Evolutionary conservation across 2,797 vertebrate species (phyloP).

Genomic region (Hippocampus kuda): DNA sequence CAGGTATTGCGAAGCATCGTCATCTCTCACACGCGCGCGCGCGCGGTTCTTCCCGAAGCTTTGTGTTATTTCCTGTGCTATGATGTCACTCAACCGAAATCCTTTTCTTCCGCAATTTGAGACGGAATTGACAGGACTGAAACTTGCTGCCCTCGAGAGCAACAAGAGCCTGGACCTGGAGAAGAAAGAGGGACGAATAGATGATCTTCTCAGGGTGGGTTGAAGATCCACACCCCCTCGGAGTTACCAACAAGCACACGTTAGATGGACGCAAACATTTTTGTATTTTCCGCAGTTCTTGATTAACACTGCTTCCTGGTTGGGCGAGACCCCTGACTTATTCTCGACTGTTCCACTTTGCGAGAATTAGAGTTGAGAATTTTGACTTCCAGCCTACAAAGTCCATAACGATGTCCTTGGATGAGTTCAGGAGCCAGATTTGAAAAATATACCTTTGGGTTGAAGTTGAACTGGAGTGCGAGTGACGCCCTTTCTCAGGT

Average conservation of each 20-base stretch:
- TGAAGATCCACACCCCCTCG: background rate
- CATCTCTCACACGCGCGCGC: background rate
- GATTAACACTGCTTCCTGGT: no score
- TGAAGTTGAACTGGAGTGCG: no score
- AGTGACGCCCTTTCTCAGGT: no score
- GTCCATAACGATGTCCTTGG: no score
- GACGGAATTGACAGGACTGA: conserved; percentile 95
- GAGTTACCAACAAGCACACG: background rate
- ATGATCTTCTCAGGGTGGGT: conserved; percentile 98
- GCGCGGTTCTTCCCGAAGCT: background rate
- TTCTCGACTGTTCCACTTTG: no score
- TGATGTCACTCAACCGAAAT: conserved; percentile 9
- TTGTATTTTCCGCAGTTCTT: background rate
- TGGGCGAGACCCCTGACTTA: no score
- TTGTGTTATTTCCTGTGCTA: conserved; percentile 1
- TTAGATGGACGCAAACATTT: background rate
- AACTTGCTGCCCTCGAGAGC: conserved; percentile 96
- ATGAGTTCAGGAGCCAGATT: no score
- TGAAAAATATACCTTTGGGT: no score
- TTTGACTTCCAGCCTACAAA: no score
- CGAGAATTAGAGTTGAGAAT: no score
- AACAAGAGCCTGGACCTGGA: conserved; percentile 99
- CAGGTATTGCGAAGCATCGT: conserved; percentile 68
- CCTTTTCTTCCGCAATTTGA: conserved; percentile 41
- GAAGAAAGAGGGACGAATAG: conserved; percentile 98